Evolutionary conservation across 2,113 vertebrate genomes (phyloP).

Genomic region (Eclectus roratus): DNA sequence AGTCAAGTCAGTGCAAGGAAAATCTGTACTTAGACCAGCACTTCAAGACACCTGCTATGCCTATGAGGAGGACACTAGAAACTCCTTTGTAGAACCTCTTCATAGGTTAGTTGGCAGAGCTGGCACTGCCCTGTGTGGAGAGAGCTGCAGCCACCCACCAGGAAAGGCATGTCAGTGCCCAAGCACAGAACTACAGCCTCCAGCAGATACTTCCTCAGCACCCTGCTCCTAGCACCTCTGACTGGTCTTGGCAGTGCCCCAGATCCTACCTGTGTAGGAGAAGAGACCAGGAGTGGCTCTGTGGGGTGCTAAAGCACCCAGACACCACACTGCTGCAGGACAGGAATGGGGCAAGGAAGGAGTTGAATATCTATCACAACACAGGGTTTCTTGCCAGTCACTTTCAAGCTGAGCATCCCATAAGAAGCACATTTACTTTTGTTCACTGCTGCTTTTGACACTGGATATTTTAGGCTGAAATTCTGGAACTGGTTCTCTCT

Average conservation of each 20-base stretch:
- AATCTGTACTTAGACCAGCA: background rate
- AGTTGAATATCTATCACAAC: background rate
- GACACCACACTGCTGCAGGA: too few relatives aligned
- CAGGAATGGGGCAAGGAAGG: background rate
- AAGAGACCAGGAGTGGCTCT: background rate
- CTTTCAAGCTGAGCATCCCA: background rate
- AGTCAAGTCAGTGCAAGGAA: background rate
- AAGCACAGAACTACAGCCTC: background rate
- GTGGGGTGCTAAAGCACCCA: background rate
- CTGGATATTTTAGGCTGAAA: background rate
- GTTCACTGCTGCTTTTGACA: background rate
- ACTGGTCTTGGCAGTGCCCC: rapidly evolving
- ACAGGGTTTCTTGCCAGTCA: rapidly evolving
- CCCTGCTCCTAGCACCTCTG: background rate
- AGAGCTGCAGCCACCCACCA: background rate
- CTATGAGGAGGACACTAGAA: rapidly evolving
- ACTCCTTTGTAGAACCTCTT: background rate
- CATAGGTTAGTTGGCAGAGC: rapidly evolving
- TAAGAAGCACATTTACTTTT: background rate
- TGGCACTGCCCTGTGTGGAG: rapidly evolving
- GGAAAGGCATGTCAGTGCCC: rapidly evolving
- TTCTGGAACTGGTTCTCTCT: background rate
- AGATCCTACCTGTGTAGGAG: rapidly evolving
- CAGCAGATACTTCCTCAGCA: background rate
- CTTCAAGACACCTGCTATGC: background rate